Evolutionary conservation across 2,113 vertebrate species (phyloP).

Genomic region (Bagarius yarrelli): DNA sequence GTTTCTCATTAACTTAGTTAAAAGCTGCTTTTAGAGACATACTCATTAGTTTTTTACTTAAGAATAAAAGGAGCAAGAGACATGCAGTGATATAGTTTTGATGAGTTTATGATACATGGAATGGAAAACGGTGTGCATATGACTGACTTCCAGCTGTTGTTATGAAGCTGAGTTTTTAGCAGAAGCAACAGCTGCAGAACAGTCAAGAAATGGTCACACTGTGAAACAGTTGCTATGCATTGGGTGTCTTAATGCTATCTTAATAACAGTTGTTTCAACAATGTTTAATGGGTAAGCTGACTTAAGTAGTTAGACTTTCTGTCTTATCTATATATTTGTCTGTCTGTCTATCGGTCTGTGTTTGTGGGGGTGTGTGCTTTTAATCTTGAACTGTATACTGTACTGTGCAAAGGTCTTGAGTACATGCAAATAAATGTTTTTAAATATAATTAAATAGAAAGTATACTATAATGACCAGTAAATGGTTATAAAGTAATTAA

Average conservation of each 20-base stretch:
- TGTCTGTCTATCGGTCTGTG: too few relatives aligned
- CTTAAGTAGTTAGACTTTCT: too few relatives aligned
- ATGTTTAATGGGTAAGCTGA: background rate
- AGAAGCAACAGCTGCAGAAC: conserved; percentile 66
- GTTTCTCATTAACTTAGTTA: conserved; percentile 11
- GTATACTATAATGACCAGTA: background rate
- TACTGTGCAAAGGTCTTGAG: background rate
- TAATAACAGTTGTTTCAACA: conserved; percentile 39
- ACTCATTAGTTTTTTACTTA: background rate
- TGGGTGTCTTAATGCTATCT: conserved; percentile 48
- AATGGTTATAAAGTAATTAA: background rate
- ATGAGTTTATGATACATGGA: conserved; percentile 30
- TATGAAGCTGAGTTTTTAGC: conserved; percentile 61
- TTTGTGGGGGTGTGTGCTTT: conserved; percentile 1
- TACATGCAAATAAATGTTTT: background rate
- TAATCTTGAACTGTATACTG: background rate
- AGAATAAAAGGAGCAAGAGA: background rate
- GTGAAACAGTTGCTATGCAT: conserved; percentile 64
- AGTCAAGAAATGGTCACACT: conserved; percentile 61
- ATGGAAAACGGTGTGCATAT: conserved; percentile 40
- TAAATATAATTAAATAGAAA: background rate
- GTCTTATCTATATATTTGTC: too few relatives aligned
- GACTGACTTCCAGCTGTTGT: conserved; percentile 72
- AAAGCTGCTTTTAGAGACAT: conserved; percentile 34
- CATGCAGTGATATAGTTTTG: background rate